These are phyloP conservation scores for Drosophila yakuba DNA, from an alignment of 1,140 invertebrate species.

Conservation along the genomic window DNA sequence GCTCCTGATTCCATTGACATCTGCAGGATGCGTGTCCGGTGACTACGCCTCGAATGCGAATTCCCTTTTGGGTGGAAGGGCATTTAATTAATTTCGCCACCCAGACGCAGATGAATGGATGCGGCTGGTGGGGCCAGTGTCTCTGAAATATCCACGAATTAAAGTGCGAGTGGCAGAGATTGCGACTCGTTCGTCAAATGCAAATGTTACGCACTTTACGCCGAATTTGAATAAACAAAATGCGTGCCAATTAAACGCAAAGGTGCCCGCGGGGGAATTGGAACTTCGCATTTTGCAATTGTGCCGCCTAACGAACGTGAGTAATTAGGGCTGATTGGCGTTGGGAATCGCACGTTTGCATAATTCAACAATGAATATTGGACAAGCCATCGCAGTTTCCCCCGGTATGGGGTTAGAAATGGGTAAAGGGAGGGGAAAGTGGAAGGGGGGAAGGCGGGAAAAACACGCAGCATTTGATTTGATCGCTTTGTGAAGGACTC, in stretches of 20 bases:
- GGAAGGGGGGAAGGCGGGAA: not conserved
- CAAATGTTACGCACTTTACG: conserved; percentile 9
- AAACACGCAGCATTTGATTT: not conserved
- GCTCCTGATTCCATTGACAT: not conserved
- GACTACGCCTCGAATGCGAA: not conserved
- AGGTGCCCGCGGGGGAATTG: not conserved
- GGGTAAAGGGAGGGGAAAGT: too few relatives aligned
- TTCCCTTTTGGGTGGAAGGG: not conserved
- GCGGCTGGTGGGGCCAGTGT: not conserved
- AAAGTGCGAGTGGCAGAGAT: not conserved
- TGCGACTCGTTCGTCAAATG: conserved; percentile 11
- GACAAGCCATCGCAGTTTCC: not conserved
- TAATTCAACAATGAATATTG: conserved; percentile 50
- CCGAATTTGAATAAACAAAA: conserved; percentile 22
- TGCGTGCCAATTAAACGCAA: conserved; percentile 15
- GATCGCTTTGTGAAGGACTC: conserved; percentile 1
- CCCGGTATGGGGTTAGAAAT: too few relatives aligned
- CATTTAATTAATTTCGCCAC: conserved; percentile 27
- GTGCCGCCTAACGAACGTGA: conserved; percentile 40
- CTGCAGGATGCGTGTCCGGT: conserved; percentile 10
- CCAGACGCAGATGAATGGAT: not conserved
- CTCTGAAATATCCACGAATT: not conserved
- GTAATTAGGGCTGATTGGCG: conserved; percentile 51
- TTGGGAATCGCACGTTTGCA: conserved; percentile 26
- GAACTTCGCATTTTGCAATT: conserved; percentile 21